These are phyloP conservation scores for Melanerpes formicivorus DNA, from an alignment of 2,113 vertebrate species.

Conservation along the genomic window DNA sequence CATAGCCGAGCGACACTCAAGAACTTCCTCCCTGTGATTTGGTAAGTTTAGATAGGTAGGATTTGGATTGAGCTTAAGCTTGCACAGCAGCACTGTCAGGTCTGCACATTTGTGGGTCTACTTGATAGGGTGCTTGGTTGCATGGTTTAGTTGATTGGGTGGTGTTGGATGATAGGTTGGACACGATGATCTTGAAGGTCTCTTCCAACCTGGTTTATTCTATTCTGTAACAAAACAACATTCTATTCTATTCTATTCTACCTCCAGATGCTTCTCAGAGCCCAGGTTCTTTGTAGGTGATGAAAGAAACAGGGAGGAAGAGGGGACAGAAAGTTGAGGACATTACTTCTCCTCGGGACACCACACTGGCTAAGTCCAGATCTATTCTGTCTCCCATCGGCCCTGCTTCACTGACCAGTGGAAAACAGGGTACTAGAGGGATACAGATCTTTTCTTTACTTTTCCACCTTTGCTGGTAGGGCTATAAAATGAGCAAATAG, in stretches of 20 bases:
- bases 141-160: too few relatives aligned
- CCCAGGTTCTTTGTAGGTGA: neutral
- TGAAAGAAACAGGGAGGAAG: slow-evolving; percentile 41
- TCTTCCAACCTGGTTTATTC: too few relatives aligned
- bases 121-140: neutral
- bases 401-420: neutral
- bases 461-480: neutral
- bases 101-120: neutral
- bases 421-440: neutral
- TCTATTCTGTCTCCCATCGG: neutral
- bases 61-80: neutral
- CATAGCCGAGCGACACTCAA: slow-evolving; percentile 41
- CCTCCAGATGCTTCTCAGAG: slow-evolving; percentile 38
- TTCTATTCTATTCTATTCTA: neutral
- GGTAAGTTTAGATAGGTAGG: neutral
- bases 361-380: neutral
- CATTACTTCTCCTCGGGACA: neutral
- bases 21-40: slow-evolving; percentile 36
- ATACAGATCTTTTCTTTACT: neutral
- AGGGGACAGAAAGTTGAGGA: neutral
- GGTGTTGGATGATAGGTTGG: too few relatives aligned
- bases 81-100: neutral
- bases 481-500: neutral
- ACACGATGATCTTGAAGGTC: too few relatives aligned
- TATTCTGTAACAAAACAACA: too few relatives aligned